Base-by-base conservation (phyloP, 1,140 invertebrate species). In the Dreissena polymorpha region DNA sequence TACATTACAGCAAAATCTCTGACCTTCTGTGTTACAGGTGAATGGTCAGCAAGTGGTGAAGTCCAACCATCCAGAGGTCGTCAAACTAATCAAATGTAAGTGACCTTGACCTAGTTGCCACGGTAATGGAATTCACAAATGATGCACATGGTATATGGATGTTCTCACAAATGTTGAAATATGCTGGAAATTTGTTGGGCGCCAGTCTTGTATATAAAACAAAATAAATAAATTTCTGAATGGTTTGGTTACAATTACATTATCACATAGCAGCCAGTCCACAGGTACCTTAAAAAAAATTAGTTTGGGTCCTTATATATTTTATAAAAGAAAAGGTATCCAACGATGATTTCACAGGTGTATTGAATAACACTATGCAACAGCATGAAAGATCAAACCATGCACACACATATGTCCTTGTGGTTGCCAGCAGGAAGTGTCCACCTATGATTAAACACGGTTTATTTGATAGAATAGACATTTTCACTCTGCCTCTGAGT, bases 41-140 rank as follows among this genome's bases (percentile, higher is more conserved):
- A 99, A 99, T 94, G 97, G 97, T 73, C 96, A 96, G 68, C 95
- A 97, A 89, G 98, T 99, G 39, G 96, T 96, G 83, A 95, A 96
- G 84, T 96, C 96, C 87, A 98, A 97, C 88, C 98, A 99, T 91
- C 96, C 96, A 73, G 96, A 98, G 91, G 98, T 99, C 68, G 97
- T 99, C 75, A 95, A 96, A 86, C 95, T 99, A 87, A 99, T 98
- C 89, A 97, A 96, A 95, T 96, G 97, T 97, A 94, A 95, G 95
- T 95, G 68, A 76, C 23, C 16, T 51, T 29, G 12, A 13, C 23
- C 51, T 14, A 25, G 23, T n/a, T 27, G 14, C 39, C 51, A 39
- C 18, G 39, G 39, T 2, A 39, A 2, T 50, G 16, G 1, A n/a
- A 18, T 2, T 23, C 10, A n/a, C 23, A 23, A 63, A n/a, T 18